Evolutionary conservation across 2,888 invertebrate species (phyloP), one percentile per base, ranked within the genome.

Genomic region (Amblyjoppa proteus): DNA sequence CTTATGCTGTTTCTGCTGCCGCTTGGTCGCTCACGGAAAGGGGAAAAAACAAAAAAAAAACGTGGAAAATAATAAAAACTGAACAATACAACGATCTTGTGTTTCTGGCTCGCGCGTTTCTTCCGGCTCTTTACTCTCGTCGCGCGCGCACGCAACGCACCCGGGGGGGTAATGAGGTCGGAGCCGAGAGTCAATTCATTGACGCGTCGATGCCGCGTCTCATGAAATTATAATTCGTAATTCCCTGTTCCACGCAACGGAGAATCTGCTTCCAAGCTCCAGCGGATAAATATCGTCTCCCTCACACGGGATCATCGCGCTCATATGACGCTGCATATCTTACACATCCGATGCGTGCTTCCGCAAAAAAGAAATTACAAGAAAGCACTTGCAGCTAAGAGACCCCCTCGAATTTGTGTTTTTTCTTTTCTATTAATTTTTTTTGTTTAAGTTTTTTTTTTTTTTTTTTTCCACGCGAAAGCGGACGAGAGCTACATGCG

Each of bases 161-260:
- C n/a, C 34, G 28, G 31, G 61, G 41, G 61, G 28, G 28, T 61
- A 31, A 61, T 61, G 20, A 25, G 16, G 34, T 66, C 51, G 66
- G 20, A 53, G 34, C 34, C 45, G 45, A 45, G 75, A 76, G 49
- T 66, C 56, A 53, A 68, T 68, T 56, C 77, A 68, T 77, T 77
- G 53, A 53, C 68, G n/a, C 66, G 20, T 68, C 71, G 34, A 31
- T 53, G 71, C 31, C 25, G 41, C 25, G 53, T 51, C 73, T 70
- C 80, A 73, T 61, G 64, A 73, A 80, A 38, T 80, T 73, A 61
- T 70, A 80, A 80, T 73, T 71, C 73, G 64, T 80, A 80, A 80
- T 79, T 49, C 73, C 51, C 71, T 25, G 71, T 34, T 71, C 34
- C 71, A 20, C 31, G 71, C 53, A 38, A 20, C 34, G 20, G 34